phyloP scores from a whole-genome alignment of 2,797 vertebrate species.

The Ceryle rudis region DNA sequence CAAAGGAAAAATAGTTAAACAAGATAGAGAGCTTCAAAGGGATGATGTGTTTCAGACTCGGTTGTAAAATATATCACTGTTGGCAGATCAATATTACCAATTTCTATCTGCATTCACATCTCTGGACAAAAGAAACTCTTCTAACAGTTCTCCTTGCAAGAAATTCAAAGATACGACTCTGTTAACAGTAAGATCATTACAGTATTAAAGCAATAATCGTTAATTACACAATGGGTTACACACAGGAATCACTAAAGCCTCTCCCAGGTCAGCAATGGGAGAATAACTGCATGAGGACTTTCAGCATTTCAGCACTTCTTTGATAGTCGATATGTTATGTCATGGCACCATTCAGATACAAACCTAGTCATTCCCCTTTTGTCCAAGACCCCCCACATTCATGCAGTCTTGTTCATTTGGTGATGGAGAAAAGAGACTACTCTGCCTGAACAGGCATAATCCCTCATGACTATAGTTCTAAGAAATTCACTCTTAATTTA shows the following conservation, averaged over 20 bases:
- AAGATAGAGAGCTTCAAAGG: slow-evolving; percentile 19
- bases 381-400: rapidly evolving
- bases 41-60: not conserved
- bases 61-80: not conserved
- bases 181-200: not conserved
- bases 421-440: not conserved
- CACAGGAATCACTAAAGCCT: not conserved
- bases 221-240: not conserved
- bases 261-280: not conserved
- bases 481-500: not conserved
- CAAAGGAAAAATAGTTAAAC: not conserved
- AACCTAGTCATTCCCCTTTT: not conserved
- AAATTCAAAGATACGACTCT: not conserved
- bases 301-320: not conserved
- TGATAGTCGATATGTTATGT: rapidly evolving
- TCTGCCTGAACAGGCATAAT: rapidly evolving
- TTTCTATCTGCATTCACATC: not conserved
- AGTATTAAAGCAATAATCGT: not conserved
- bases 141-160: not conserved
- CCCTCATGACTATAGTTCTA: not conserved
- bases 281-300: not conserved
- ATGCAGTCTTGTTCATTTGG: not conserved
- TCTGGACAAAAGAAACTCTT: not conserved
- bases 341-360: not conserved
- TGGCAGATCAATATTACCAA: slow-evolving; percentile 20